Base-by-base conservation (phyloP, 2,888 invertebrate genomes). In the Apamea crenata region DNA sequence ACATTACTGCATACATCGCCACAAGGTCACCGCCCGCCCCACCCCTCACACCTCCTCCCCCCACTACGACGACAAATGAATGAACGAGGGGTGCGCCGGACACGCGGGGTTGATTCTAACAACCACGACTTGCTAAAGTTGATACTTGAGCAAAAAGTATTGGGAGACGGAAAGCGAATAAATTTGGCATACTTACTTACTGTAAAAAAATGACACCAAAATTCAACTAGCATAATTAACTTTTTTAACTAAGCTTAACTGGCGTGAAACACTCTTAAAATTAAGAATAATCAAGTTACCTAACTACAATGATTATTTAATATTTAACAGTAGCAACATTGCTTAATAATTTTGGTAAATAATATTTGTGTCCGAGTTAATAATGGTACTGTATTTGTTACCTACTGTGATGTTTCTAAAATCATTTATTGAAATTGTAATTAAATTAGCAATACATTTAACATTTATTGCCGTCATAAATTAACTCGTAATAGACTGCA, bases 51-150 rank as follows among this genome's bases (percentile, higher is more conserved):
- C 77, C 40, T 78, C 72, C 71, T n/a, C 50, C 77, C 69, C 63
- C 69, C 56, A 40, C 69, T 78, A 81, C 84, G 85, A 78, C 87
- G 90, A 93, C 95, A 94, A 95, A 95, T 95, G 95, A 95, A 95
- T 95, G 95, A 94, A 94, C 93, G 91, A 91, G 93, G 94, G 92
- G 90, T 89, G 91, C 89, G 90, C 90, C 87, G 91, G 92, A 91
- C 92, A 90, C 90, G 89, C 91, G 90, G 93, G 93, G 93, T 92
- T 84, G 85, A 72, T 74, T 75, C 71, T 84, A 79, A 53, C 44
- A 65, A 87, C 81, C 7, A 8, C 83, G 89, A 84, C 74, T 0
- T 1, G 63, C 0, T 4, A 2, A 6, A 56, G 75, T 93, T 93
- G 93, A 92, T 92, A 92, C 92, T 92, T 91, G 68, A 12, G 25